Conservation (phyloP, 2,113 vertebrate genomes). For the Mustelus asterias region DNA sequence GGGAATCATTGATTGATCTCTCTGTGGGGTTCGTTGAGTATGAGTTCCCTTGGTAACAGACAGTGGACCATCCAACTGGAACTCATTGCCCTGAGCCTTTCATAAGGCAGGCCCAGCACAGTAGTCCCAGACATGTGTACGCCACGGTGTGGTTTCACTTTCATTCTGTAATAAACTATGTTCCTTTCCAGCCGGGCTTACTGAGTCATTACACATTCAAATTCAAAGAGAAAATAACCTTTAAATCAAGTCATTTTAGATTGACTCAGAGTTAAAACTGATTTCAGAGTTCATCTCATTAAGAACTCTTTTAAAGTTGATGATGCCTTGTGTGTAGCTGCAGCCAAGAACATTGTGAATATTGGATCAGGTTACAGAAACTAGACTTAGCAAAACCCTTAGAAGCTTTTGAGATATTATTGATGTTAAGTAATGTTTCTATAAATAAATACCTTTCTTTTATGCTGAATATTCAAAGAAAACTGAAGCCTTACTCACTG, state of each 20-base stretch:
- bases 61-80: too few species aligned
- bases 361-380: not conserved
- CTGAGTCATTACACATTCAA: too few species aligned
- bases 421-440: slow-evolving; percentile 5
- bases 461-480: not conserved
- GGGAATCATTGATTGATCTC: too few species aligned
- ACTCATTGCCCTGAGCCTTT: too few species aligned
- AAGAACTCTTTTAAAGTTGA: not conserved
- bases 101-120: too few species aligned
- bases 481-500: not conserved
- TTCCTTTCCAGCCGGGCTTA: too few species aligned
- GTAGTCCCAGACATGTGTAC: too few species aligned
- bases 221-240: not conserved
- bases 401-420: not conserved
- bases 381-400: not conserved
- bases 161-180: too few species aligned
- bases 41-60: too few species aligned
- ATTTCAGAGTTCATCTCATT: not conserved
- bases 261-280: not conserved
- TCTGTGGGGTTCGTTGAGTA: too few species aligned
- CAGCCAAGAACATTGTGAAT: not conserved
- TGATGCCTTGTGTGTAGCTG: not conserved
- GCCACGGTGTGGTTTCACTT: too few species aligned
- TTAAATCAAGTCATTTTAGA: not conserved
- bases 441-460: not conserved